Percentiles rank a stretch among this genome's conserved stretches.
Evolutionary conservation across 1,140 invertebrate species (phyloP).

Genomic region (Drosophila oshimai): DNA sequence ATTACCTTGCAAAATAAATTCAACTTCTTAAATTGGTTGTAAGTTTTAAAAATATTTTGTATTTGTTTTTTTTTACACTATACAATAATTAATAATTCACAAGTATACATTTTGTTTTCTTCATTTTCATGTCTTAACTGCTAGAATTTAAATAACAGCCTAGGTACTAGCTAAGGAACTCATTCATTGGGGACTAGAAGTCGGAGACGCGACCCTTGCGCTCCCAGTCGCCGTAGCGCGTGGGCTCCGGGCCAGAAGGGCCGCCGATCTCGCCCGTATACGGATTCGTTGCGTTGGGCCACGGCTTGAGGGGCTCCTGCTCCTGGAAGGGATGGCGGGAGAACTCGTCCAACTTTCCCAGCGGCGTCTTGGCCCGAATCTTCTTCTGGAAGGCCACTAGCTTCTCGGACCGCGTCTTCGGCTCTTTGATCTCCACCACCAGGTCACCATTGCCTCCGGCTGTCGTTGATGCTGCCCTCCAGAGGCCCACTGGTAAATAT

Average conservation of each 20-base stretch:
- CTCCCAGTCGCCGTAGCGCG: conserved; percentile 99
- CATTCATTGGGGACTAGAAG: conserved; percentile 85
- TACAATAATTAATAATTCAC: neutral
- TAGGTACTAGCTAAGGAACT: conserved; percentile 47
- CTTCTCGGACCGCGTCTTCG: conserved; percentile 57
- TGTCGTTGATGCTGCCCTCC: conserved; percentile 31
- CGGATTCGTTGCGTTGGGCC: conserved; percentile 95
- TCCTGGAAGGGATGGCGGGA: conserved; percentile 90
- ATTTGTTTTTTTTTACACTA: conserved; percentile 35
- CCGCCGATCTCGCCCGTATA: conserved; percentile 91
- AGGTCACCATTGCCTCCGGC: conserved; percentile 12
- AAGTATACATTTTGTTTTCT: conserved; percentile 27
- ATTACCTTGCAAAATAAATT: neutral
- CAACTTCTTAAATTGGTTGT: neutral
- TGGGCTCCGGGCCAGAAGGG: conserved; percentile 98
- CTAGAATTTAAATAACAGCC: conserved; percentile 35
- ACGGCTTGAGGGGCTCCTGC: conserved; percentile 92
- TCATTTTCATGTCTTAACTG: conserved; percentile 14
- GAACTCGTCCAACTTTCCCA: conserved; percentile 87
- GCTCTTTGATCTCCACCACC: conserved; percentile 62
- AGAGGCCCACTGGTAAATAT: conserved; percentile 45
- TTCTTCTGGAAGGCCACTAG: conserved; percentile 86
- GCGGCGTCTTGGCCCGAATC: conserved; percentile 85
- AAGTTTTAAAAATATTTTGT: conserved; percentile 27
- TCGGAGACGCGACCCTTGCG: conserved; percentile 98